A percentile compares a stretch with the other conserved stretches of the same genome.
These are phyloP conservation scores for Bombus difficillimus DNA, from an alignment of 1,140 invertebrate genomes.

Conservation along the genomic window DNA sequence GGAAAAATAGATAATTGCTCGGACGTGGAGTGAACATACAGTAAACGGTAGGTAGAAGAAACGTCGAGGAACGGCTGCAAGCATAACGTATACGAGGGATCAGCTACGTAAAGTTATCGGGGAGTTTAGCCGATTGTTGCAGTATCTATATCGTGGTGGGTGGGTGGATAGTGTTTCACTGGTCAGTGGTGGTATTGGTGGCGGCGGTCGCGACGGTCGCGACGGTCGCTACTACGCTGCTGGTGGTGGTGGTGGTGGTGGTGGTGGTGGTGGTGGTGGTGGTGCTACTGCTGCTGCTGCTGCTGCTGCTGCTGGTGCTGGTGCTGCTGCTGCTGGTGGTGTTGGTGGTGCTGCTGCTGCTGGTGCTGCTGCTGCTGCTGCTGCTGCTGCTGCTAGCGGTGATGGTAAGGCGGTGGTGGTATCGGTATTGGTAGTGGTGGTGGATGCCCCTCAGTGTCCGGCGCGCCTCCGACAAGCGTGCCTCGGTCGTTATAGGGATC, in stretches of 20 bases:
- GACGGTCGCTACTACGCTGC: background rate
- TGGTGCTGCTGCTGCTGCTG: constrained; percentile 7
- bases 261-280: constrained; percentile 60
- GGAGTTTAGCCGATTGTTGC: constrained; percentile 73
- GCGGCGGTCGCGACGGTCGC: constrained; percentile 57
- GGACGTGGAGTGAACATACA: background rate
- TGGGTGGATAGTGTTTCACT: constrained; percentile 75
- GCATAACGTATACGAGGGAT: constrained; percentile 51
- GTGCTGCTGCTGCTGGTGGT: constrained; percentile 29
- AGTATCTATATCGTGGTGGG: constrained; percentile 75
- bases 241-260: constrained; percentile 51
- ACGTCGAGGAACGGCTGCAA: background rate
- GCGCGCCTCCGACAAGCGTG: constrained; percentile 82
- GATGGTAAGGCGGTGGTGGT: constrained; percentile 60
- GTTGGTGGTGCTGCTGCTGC: constrained; percentile 15
- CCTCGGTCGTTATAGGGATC: constrained; percentile 73
- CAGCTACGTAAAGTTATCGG: constrained; percentile 71
- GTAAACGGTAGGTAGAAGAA: background rate
- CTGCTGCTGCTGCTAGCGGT: constrained; percentile 44
- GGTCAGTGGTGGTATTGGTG: constrained; percentile 62
- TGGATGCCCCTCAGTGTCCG: constrained; percentile 82
- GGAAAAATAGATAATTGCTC: background rate
- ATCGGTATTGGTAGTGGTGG: constrained; percentile 68
- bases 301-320: background rate
- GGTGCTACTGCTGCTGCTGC: background rate